phyloP scores from a whole-genome alignment of 1,140 invertebrate genomes.

The Luehdorfia chinensis region DNA sequence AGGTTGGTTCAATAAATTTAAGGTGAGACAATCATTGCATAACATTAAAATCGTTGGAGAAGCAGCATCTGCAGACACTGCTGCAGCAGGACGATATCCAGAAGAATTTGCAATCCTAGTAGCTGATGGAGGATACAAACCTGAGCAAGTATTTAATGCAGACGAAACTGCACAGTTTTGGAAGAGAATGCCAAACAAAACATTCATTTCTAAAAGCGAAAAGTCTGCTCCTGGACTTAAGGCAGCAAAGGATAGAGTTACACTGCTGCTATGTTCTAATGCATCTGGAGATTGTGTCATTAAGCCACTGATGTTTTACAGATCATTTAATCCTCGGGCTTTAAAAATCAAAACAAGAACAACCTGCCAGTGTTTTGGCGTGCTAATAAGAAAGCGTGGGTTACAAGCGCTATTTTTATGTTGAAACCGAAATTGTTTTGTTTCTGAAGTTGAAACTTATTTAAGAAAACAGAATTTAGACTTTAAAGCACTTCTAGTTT shows the following conservation, averaged over 20 bases:
- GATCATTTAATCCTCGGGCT: conserved; percentile 26
- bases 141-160: conserved; percentile 42
- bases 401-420: conserved; percentile 27
- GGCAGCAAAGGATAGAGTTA: conserved; percentile 27
- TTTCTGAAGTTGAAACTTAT: conserved; percentile 22
- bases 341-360: conserved; percentile 28
- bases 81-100: conserved; percentile 30
- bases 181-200: conserved; percentile 33
- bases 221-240: conserved; percentile 26
- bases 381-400: conserved; percentile 27
- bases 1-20: conserved; percentile 34
- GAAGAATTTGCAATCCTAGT: conserved; percentile 28
- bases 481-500: conserved; percentile 24
- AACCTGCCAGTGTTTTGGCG: conserved; percentile 25
- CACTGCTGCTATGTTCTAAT: conserved; percentile 19
- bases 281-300: conserved; percentile 23
- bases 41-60: conserved; percentile 30
- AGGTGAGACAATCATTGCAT: conserved; percentile 28
- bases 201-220: conserved; percentile 32
- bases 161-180: conserved; percentile 34
- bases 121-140: conserved; percentile 26
- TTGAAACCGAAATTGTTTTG: conserved; percentile 21
- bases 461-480: conserved; percentile 25
- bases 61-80: conserved; percentile 29
- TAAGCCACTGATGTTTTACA: conserved; percentile 25